Base-by-base conservation (phyloP, 1,140 invertebrate species). In the Doryteuthis pealeii region DNA sequence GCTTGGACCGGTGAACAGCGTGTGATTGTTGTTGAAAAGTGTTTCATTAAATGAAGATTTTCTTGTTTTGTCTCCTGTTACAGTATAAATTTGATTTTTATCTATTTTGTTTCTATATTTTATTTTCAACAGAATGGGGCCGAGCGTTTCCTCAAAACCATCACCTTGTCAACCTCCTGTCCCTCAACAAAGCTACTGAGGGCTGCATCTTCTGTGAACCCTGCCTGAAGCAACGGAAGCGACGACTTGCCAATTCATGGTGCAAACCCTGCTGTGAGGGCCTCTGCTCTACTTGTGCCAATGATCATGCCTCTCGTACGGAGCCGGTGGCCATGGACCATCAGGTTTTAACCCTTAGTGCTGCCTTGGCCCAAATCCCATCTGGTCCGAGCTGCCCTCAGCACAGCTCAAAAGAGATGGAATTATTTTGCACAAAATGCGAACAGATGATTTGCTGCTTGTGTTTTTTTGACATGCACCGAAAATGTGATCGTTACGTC, bases 91-190 rank as follows among this genome's bases (percentile, higher is more conserved):
- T 10, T 40, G 35, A 40, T 40, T 40, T 40, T 10, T 40, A 5
- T 40, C 35, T 40, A 5, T 40, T 40, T 40, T 40, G 3, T 40
- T 40, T 40, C 10, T 40, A 5, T 40, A 5, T 62, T 62, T 62
- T 62, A 6, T 62, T 22, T 62, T 62, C 18, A 6, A n/a, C 54
- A 62, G 54, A 62, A 62, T 62, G 54, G 54, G 54, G 54, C 26
- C 54, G 54, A n/a, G 54, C 54, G 2, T 62, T 62, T 62, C 54
- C 54, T n/a, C 54, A 62, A 18, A 62, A 62, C 54, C 54, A 62
- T 62, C 54, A 62, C 54, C 26, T 62, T 5, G 26, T 62, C 18
- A 62, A 62, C 18, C 26, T 62, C 18, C 54, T 62, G 18, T 62
- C 54, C 5, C 54, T 62, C 26, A 62, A 22, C 18, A 62, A 62